Conservation (phyloP, 2,888 invertebrate genomes). For the Noctua comes region DNA sequence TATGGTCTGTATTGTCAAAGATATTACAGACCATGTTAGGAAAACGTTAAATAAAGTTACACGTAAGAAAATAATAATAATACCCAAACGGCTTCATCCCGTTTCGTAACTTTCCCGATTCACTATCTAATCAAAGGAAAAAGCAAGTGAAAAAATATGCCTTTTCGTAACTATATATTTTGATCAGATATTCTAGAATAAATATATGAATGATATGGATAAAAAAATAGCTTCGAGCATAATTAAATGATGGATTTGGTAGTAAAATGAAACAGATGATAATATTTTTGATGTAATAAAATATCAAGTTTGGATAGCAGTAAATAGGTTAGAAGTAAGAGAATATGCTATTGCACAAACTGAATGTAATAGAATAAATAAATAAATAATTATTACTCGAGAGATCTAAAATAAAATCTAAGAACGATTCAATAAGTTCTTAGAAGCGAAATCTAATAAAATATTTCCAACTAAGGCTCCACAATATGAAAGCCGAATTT, state of each 20-base stretch:
- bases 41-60: not conserved
- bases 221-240: not conserved
- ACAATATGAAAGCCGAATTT: constrained; percentile 34
- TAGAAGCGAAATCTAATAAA: constrained; percentile 25
- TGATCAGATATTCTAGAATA: not conserved
- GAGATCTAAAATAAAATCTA: constrained; percentile 7
- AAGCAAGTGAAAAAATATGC: not conserved
- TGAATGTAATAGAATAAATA: constrained; percentile 1
- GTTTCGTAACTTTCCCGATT: not conserved
- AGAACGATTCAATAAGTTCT: constrained; percentile 15
- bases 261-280: not conserved
- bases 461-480: constrained; percentile 13
- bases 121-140: too few species aligned
- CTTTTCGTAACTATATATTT: not conserved
- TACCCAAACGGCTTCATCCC: not conserved
- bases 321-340: not conserved
- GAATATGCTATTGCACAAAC: not conserved
- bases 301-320: not conserved
- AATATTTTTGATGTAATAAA: not conserved
- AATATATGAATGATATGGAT: too few species aligned
- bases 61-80: not conserved
- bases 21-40: too few species aligned
- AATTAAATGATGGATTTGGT: not conserved
- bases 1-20: too few species aligned
- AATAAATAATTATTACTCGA: not conserved